Percentiles rank a stretch among this genome's conserved stretches.
phyloP scores from a whole-genome alignment of 2,888 invertebrate genomes.

The Creontiades dilutus region DNA sequence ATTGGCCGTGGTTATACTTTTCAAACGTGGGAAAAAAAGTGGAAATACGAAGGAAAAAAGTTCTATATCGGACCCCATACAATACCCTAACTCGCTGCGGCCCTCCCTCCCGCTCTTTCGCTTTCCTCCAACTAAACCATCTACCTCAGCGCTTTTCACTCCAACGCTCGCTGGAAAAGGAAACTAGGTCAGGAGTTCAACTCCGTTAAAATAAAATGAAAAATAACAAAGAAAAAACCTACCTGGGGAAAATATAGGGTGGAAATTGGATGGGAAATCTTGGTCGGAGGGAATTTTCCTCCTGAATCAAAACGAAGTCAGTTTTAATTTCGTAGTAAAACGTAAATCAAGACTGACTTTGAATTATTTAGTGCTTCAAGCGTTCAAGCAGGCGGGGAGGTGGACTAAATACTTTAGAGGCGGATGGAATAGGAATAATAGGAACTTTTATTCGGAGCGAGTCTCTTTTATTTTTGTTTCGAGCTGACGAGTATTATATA shows the following conservation, averaged over 20 bases:
- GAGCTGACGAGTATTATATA: too few relatives aligned
- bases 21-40: not conserved
- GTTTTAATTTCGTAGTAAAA: conserved; percentile 3
- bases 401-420: not conserved
- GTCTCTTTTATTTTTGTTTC: too few relatives aligned
- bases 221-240: not conserved
- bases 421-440: too few relatives aligned
- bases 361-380: not conserved
- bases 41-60: not conserved
- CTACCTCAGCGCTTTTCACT: conserved; percentile 40
- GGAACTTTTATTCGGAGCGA: too few relatives aligned
- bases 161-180: conserved; percentile 26
- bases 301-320: not conserved
- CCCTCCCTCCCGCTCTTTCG: not conserved
- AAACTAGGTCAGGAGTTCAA: conserved; percentile 32
- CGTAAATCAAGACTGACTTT: conserved; percentile 3
- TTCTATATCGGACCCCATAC: conserved; percentile 8
- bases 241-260: conserved; percentile 20
- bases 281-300: not conserved
- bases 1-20: not conserved
- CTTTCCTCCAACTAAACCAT: conserved; percentile 11
- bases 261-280: conserved; percentile 36
- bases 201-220: conserved; percentile 2
- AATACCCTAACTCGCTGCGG: not conserved
- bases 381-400: not conserved